These are phyloP conservation scores for Drosophila paranaensis DNA, from an alignment of 2,888 invertebrate genomes.

Conservation along the genomic window DNA sequence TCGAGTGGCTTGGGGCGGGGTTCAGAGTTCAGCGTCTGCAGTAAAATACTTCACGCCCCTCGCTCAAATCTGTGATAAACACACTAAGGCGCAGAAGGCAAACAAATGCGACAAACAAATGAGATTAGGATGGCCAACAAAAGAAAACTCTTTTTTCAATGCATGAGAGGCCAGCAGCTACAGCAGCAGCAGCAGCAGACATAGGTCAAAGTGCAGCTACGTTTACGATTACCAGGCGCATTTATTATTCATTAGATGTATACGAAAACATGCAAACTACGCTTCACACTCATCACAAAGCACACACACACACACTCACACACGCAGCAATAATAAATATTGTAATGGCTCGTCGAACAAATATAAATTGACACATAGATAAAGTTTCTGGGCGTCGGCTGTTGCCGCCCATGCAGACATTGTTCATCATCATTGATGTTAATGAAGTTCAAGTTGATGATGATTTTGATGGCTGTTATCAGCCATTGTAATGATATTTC, in stretches of 20 bases:
- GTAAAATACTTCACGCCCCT: constrained; percentile 59
- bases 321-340: constrained; percentile 66
- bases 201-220: constrained; percentile 76
- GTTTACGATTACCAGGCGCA: constrained; percentile 74
- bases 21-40: constrained; percentile 50
- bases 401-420: constrained; percentile 35
- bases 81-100: constrained; percentile 20
- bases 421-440: constrained; percentile 13
- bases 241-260: constrained; percentile 76
- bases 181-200: constrained; percentile 32
- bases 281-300: constrained; percentile 50
- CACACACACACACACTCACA: constrained; percentile 27
- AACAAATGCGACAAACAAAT: constrained; percentile 44
- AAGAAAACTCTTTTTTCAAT: constrained; percentile 23
- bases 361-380: constrained; percentile 77
- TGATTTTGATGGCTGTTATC: constrained; percentile 35
- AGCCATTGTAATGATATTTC: constrained; percentile 40
- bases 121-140: constrained; percentile 48
- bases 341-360: constrained; percentile 74
- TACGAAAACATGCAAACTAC: constrained; percentile 73
- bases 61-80: constrained; percentile 46
- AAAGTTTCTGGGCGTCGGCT: constrained; percentile 70
- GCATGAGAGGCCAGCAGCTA: constrained; percentile 4
- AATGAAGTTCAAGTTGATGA: neutral
- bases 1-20: neutral